phyloP scores from a whole-genome alignment of 2,888 invertebrate genomes.

The Hemistola chrysoprasaria region DNA sequence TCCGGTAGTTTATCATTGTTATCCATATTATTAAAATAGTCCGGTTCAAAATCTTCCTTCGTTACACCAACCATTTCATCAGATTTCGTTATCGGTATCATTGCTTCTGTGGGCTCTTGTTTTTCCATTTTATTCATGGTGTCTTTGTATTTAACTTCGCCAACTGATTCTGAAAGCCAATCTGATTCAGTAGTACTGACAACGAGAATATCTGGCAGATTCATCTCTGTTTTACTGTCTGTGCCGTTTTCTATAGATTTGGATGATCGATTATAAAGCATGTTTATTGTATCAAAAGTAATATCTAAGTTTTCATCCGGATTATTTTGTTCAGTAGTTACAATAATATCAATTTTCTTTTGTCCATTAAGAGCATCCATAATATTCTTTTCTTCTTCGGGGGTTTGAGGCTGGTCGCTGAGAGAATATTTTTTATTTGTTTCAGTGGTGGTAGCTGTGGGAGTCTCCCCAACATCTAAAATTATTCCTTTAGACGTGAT shows the following conservation, averaged over 20 bases:
- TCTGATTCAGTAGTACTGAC: conserved; percentile 55
- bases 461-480: conserved; percentile 28
- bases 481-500: conserved; percentile 27
- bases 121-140: conserved; percentile 51
- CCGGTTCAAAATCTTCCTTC: conserved; percentile 70
- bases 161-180: conserved; percentile 64
- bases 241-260: conserved; percentile 52
- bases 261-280: conserved; percentile 62
- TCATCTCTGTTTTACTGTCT: conserved; percentile 30
- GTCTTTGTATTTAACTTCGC: conserved; percentile 58
- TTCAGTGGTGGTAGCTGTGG: conserved; percentile 31
- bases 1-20: conserved; percentile 48
- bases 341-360: not conserved
- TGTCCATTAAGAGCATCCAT: conserved; percentile 42
- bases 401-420: conserved; percentile 32
- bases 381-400: conserved; percentile 41
- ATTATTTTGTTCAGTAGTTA: conserved; percentile 31
- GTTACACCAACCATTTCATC: conserved; percentile 53
- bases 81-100: conserved; percentile 41
- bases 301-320: conserved; percentile 51
- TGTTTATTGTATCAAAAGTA: conserved; percentile 62
- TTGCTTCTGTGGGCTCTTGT: conserved; percentile 50
- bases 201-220: conserved; percentile 30
- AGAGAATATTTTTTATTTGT: conserved; percentile 41
- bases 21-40: conserved; percentile 62